Evolutionary conservation across 2,797 vertebrate genomes (phyloP), one percentile per base, ranked within the genome.

Genomic region (Catharus ustulatus): DNA sequence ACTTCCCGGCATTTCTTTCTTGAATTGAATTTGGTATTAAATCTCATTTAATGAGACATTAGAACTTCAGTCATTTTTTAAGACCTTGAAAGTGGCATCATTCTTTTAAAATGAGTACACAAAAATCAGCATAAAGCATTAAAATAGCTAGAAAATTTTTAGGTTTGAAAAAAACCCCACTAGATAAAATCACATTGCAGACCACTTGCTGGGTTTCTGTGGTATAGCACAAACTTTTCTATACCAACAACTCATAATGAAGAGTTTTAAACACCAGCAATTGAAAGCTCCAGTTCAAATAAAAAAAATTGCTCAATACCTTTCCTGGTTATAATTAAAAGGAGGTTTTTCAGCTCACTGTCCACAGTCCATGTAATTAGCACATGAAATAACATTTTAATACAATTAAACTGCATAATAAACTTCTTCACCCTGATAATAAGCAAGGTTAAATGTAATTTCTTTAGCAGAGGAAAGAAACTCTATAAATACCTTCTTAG

Each of bases 241-340:
- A 18, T 69, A 87, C 26, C 79, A 84, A 82, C 62, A 62, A 91
- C 11, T 6, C 29, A 3, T 67, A 87, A 82, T 69, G 69, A 92
- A 67, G 29, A 66, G 11, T 32, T 87, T 89, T 71, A 84, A 93
- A 89, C 57, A 51, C 5, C 24, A 74, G 23, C 43, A 90, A 89
- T 18, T 0, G 10, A 92, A 84, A 71, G n/a, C 22, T 94, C 17
- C 18, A 40, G 34, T 82, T 91, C 17, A 59, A 89, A 74, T 4
- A 69, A 27, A 79, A 79, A 75, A 81, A 84, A 86, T 59, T 64
- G 21, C 23, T 92, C 68, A 84, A 61, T 59, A 49, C n/a, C 57
- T 89, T 92, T 94, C 18, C 22, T 43, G 18, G 21, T 77, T 87
- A 49, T 84, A 96, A 92, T 87, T 85, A 90, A 89, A 91, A 89